Base-by-base conservation (phyloP, 1,140 invertebrate genomes). In the Bemisia tabaci region DNA sequence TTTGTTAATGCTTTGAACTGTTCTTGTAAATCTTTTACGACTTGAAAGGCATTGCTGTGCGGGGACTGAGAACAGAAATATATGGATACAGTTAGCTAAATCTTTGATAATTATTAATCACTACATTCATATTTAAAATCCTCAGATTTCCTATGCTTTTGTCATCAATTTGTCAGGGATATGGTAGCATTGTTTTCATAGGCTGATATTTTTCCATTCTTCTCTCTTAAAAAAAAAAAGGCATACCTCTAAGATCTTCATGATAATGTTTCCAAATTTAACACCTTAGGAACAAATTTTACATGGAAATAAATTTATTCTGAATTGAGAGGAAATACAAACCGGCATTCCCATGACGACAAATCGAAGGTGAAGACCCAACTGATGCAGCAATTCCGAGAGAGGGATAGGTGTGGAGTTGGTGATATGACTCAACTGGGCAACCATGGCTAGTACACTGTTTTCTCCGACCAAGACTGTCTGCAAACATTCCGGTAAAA, bases 281-380 rank as follows among this genome's bases (percentile, higher is more conserved):
- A n/a, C n/a, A n/a, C n/a, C n/a, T n/a, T n/a, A n/a, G n/a, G n/a
- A n/a, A n/a, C n/a, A n/a, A n/a, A n/a, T n/a, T n/a, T n/a, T n/a
- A n/a, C n/a, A n/a, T n/a, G n/a, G n/a, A n/a, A n/a, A n/a, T n/a
- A n/a, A n/a, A n/a, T n/a, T n/a, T n/a, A n/a, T 26, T 25, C 23
- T 12, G 23, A 26, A 60, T 59, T 33, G 59, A 33, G 48, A 39
- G 21, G 5, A 63, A 1, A 73, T 71, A 68, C 74, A 75, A 77
- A 87, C 84, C 74, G 89, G 85, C 82, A 91, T 89, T 66, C 90
- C 87, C 86, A 91, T 90, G 17, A 91, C 81, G 1, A 85, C 81
- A 73, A 85, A 90, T 72, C 87, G 82, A 22, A 92, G 79, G 72
- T 91, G 84, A 72, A 87, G 77, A 68, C 92, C 88, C 26, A 94